These are phyloP conservation scores for Dysmachus trigonus DNA, from an alignment of 2,888 invertebrate genomes.

Conservation along the genomic window DNA sequence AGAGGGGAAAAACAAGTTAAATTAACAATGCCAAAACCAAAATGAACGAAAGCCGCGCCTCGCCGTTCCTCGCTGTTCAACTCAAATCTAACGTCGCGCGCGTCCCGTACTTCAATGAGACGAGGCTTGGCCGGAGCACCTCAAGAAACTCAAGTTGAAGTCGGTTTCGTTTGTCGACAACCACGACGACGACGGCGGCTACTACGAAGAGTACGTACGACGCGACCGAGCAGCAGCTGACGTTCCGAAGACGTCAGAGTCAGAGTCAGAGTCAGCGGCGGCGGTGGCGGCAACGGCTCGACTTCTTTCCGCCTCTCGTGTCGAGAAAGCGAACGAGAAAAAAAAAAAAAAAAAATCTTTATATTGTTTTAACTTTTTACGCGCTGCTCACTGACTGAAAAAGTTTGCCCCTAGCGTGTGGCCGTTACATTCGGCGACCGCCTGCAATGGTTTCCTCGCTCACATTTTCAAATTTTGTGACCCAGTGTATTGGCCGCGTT, in stretches of 20 bases:
- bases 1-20: conserved; percentile 1
- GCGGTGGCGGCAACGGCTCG: not conserved
- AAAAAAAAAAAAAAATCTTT: not conserved
- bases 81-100: conserved; percentile 53
- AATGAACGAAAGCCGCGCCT: conserved; percentile 46
- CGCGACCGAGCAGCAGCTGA: conserved; percentile 13
- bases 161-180: not conserved
- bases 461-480: not conserved
- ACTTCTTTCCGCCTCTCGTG: not conserved
- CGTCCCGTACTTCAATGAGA: conserved; percentile 54
- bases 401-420: not conserved
- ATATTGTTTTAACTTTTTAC: not conserved
- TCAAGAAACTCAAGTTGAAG: conserved; percentile 40
- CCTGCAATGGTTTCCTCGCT: not conserved
- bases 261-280: conserved; percentile 4
- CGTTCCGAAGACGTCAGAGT: conserved; percentile 12
- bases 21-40: conserved; percentile 27
- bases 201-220: not conserved
- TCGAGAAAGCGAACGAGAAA: not conserved
- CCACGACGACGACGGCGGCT: not conserved
- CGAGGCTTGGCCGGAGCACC: conserved; percentile 41
- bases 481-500: not conserved
- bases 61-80: conserved; percentile 36
- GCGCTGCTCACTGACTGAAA: not conserved
- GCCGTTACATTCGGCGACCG: not conserved